A percentile compares a stretch with the other conserved stretches of the same genome.
phyloP scores from a whole-genome alignment of 2,113 vertebrate species.

The Elachura formosa region DNA sequence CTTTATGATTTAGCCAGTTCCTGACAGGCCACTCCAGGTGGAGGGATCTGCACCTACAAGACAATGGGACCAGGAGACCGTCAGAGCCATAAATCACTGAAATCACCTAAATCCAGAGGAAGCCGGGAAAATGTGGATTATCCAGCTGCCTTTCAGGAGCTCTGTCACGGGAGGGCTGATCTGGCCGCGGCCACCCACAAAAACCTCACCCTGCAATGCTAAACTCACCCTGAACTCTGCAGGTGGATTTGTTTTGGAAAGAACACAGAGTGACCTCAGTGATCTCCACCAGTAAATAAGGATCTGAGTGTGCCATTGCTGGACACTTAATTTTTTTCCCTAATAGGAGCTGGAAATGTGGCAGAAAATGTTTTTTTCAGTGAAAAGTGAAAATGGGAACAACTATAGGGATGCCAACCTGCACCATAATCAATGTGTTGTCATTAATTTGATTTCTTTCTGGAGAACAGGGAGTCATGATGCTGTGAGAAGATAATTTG shows the following conservation, averaged over 20 bases:
- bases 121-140: neutral
- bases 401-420: neutral
- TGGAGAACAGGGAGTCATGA: neutral
- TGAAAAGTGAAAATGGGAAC: neutral
- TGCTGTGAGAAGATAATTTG: neutral
- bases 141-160: neutral
- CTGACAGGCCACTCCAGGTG: neutral
- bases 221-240: neutral
- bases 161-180: neutral
- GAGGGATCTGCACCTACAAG: neutral
- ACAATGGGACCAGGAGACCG: neutral
- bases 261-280: neutral
- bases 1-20: neutral
- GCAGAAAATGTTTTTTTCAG: neutral
- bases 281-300: conserved; percentile 1
- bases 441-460: neutral
- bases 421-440: neutral
- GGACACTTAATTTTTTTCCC: neutral
- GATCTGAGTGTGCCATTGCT: neutral
- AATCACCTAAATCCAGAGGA: neutral
- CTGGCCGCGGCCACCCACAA: neutral
- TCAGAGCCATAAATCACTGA: neutral
- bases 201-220: neutral
- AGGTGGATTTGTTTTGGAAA: neutral
- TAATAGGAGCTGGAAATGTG: neutral